These are phyloP conservation scores for Hylia prasina DNA, from an alignment of 2,113 vertebrate genomes.

Conservation along the genomic window DNA sequence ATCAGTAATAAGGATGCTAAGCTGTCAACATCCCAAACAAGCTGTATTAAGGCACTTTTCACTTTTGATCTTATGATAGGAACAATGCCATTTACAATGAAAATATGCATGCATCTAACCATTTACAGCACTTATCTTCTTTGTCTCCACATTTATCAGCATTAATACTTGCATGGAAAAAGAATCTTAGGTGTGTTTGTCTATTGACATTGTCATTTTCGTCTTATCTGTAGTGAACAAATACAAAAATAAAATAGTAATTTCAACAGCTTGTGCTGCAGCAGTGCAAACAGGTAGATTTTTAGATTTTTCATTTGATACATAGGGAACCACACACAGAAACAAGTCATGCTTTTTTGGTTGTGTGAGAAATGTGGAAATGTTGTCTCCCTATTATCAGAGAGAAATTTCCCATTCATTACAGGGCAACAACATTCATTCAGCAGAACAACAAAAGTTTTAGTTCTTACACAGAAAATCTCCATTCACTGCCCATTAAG, in stretches of 20 bases:
- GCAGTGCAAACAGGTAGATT: neutral
- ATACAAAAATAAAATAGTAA: neutral
- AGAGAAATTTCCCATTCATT: neutral
- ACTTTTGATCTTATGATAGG: neutral
- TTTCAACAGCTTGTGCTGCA: neutral
- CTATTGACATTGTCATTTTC: neutral
- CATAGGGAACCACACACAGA: rapidly evolving
- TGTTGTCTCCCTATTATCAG: neutral
- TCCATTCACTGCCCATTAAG: neutral
- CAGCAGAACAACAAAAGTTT: neutral
- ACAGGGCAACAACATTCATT: neutral
- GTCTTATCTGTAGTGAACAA: neutral
- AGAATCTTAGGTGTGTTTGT: neutral
- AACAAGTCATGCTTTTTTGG: neutral
- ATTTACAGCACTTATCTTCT: neutral
- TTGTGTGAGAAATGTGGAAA: neutral
- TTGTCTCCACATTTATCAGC: neutral
- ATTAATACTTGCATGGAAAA: neutral
- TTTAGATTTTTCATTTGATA: neutral
- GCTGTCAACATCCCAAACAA: neutral
- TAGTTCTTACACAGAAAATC: neutral
- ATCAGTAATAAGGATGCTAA: neutral
- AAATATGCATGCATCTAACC: neutral
- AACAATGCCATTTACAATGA: neutral
- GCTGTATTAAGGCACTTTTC: neutral